Base-by-base conservation (phyloP, 2,797 vertebrate genomes). In the Bradypus variegatus region DNA sequence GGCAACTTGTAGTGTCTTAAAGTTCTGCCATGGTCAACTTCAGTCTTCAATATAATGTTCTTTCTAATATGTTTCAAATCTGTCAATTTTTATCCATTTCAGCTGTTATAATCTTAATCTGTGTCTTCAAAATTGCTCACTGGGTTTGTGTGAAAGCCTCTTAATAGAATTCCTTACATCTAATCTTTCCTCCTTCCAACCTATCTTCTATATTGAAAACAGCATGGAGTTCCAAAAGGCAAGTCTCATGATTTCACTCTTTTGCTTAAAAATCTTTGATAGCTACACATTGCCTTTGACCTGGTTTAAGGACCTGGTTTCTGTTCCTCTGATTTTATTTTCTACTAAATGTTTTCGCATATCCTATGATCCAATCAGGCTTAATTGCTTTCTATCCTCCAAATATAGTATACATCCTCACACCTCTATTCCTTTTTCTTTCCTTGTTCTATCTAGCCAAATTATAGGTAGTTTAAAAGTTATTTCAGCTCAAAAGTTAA, bases 171-270 rank as follows among this genome's bases (percentile, higher is more conserved):
- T 91, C 29, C 15, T 5, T 55, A 79, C 3, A 2, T 69, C 6
- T 10, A 79, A 25, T 64, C 10, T 75, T 86, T 91, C 14, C 6
- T 73, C 3, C 41, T 78, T 86, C 23, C 31, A 73, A 33, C 21
- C 69, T 36, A 36, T 38, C 19, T 70, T 70, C 36, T n/a, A 21
- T 36, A 65, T 16, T 50, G 81, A 83, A 92, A 86, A 23, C 16
- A 70, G 27, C 53, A 55, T 55, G 60, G 18, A 5, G 60, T 91
- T 50, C 60, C 15, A 78, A 93, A 92, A 77, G 8, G 27, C 23
- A 90, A 87, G 73, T 86, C 21, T 93, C 15, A 88, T 73, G 16
- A n/a, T 73, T 93, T 93, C 12, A 75, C 12, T 79, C 21, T 75
- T 31, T 31, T 76, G 50, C 31, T 91, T 87, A 81, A 9, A 81